Evolutionary conservation across 2,797 vertebrate genomes (phyloP).

Genomic region (Enteromius fasciolatus): DNA sequence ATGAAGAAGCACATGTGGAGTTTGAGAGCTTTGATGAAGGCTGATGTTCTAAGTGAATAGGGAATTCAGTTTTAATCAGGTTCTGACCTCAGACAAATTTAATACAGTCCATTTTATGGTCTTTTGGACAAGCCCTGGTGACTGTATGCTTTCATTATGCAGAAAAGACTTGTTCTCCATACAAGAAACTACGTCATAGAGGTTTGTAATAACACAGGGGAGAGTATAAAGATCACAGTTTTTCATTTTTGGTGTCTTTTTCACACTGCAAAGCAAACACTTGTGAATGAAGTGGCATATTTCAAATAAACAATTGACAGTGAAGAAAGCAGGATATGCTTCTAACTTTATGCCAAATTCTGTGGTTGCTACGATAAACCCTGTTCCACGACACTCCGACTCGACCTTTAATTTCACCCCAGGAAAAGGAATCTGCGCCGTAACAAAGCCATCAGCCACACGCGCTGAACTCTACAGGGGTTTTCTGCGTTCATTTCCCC

Average conservation of each 20-base stretch:
- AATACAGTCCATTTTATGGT: neutral
- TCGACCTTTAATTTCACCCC: constrained; percentile 61
- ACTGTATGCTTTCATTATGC: neutral
- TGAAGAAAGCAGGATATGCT: constrained; percentile 28
- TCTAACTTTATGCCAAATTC: constrained; percentile 30
- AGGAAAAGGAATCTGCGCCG: constrained; percentile 41
- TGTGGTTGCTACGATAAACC: constrained; percentile 11
- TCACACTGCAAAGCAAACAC: neutral
- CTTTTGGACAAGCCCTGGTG: neutral
- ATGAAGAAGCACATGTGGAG: neutral
- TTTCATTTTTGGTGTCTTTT: neutral
- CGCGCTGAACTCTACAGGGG: constrained; percentile 51
- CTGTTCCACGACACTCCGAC: constrained; percentile 28
- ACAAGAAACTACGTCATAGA: neutral
- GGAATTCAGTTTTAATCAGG: too few species aligned
- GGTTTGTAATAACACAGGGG: neutral
- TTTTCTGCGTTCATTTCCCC: constrained; percentile 47
- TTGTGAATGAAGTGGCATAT: constrained; percentile 22
- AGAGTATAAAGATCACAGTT: neutral
- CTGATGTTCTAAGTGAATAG: neutral
- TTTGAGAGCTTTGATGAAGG: neutral
- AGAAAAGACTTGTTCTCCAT: neutral
- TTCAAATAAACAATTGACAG: constrained; percentile 39
- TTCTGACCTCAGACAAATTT: neutral
- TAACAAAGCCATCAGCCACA: constrained; percentile 57